Base-by-base conservation (phyloP, 2,113 vertebrate species). In the Cyanocitta stelleri region DNA sequence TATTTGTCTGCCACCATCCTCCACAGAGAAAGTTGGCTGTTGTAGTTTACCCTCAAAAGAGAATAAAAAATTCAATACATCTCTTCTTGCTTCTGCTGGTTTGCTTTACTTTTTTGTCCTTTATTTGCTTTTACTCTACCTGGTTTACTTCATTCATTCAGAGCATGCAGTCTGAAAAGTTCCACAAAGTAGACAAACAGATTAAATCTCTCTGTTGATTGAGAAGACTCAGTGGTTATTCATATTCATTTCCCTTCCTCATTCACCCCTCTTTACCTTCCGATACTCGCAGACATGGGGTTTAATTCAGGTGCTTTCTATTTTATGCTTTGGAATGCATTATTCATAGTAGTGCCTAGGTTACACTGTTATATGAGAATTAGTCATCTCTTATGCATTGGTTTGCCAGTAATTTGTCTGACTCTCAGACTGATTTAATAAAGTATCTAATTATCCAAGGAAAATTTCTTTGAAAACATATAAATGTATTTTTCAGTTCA, bases 271-370 rank as follows among this genome's bases (percentile, higher is more conserved):
- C 51, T 79, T 88, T 89, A 33, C 61, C 61, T 86, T 89, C 68
- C 63, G 55, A 59, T 67, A 48, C 43, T 82, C 52, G 84, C 63
- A 94, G 63, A 86, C 32, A 83, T 23, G 8, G 20, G 11, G 10
- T 59, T 86, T 93, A 88, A 93, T 88, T 92, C 90, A 95, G 90
- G 54, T 96, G 43, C 26, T 83, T 92, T 92, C 59, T 90, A 84
- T 93, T 93, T 85, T 80, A 62, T 46, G 23, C 67, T 85, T 93
- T 92, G 44, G 41, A 85, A 85, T 88, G 63, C 67, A 94, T 94
- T 93, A 90, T 72, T 85, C 75, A 88, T 80, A 83, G 59, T n/a
- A 82, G 62, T 49, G 29, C 27, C 71, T 92, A 68, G 49, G 78
- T 92, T 78, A 91, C 41, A 90, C 21, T 61, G n/a, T 76, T 78